Conservation (phyloP, 37 sponge, comb jelly and placozoan species). For the Diacarnus erythraeanus region DNA sequence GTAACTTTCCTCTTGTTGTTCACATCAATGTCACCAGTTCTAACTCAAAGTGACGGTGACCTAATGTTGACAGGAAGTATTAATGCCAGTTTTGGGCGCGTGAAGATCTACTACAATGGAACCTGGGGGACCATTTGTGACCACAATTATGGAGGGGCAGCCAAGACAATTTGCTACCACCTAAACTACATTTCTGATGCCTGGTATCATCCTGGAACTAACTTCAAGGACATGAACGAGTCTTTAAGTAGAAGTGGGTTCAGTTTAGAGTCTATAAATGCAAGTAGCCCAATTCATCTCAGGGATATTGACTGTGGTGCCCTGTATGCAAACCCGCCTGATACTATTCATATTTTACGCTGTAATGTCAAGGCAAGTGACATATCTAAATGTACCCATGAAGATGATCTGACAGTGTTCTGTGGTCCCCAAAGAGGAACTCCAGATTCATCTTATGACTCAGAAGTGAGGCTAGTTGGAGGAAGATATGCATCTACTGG, state of each 20-base stretch:
- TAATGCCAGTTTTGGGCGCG: background rate
- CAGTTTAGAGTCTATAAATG: background rate
- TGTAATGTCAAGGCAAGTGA: background rate
- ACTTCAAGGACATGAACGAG: background rate
- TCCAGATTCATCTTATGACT: background rate
- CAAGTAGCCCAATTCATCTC: background rate
- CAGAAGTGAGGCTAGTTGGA: constrained; percentile 16
- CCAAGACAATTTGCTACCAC: constrained; percentile 1
- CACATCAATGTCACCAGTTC: too few species aligned
- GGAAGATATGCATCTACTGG: constrained; percentile 2
- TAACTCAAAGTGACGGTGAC: background rate
- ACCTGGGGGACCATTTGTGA: constrained; percentile 9
- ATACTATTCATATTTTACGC: constrained; percentile 1
- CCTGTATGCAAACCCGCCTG: background rate
- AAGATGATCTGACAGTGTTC: constrained; percentile 5
- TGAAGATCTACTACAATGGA: background rate
- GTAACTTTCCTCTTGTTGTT: too few species aligned
- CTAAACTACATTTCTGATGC: background rate
- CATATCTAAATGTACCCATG: constrained; percentile 14
- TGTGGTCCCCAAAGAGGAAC: background rate
- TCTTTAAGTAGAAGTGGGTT: background rate
- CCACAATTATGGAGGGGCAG: constrained; percentile 20
- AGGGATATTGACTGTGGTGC: constrained; percentile 16
- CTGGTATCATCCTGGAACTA: background rate
- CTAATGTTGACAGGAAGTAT: background rate